Evolutionary conservation across 1,140 invertebrate species (phyloP), one percentile per base, ranked within the genome.

Genomic region (Hirudo medicinalis): DNA sequence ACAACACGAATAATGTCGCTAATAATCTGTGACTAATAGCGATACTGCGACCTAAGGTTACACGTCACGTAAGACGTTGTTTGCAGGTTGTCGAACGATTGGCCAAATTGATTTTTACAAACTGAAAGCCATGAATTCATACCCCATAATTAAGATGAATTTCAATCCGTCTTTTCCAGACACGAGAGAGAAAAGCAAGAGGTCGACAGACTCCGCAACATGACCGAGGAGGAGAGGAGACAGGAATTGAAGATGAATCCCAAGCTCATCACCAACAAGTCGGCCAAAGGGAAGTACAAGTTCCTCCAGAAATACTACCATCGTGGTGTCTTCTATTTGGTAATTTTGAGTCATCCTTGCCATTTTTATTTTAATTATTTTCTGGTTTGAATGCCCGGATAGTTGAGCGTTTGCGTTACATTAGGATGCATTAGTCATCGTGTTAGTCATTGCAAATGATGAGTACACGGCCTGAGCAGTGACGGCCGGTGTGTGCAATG

Each of bases 221-320:
- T 99, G 88, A 97, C 93, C 0, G 97, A 99, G 80, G 96, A 99
- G 81, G 94, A 99, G 79, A 74, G 81, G 43, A 70, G 77, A 67
- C 86, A 89, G 72, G 95, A 98, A 79, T 82, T 90, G 22, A 86
- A 92, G 69, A 81, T 89, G n/a, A 98, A 98, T 85, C 95, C 95
- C 0, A 96, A 95, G 83, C 72, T 87, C 17, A 86, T 99, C 43
- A 94, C 91, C 2, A 99, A 99, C 83, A 95, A 97, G 81, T 88
- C 91, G 2, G 85, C 88, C 2, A 99, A 99, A 84, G 96, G 96
- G 71, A 99, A 99, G 85, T 99, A 99, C 84, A 98, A 98, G 80
- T 99, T 98, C 82, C 83, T 99, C 73, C 97, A 99, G 83, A 99
- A 99, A 80, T 99, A 99, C 81, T 99, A 96, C 80, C 97, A 99